A percentile compares a stretch with the other conserved stretches of the same genome.
These are phyloP conservation scores for Diachasmimorpha longicaudata DNA, from an alignment of 1,140 invertebrate species.

Conservation along the genomic window DNA sequence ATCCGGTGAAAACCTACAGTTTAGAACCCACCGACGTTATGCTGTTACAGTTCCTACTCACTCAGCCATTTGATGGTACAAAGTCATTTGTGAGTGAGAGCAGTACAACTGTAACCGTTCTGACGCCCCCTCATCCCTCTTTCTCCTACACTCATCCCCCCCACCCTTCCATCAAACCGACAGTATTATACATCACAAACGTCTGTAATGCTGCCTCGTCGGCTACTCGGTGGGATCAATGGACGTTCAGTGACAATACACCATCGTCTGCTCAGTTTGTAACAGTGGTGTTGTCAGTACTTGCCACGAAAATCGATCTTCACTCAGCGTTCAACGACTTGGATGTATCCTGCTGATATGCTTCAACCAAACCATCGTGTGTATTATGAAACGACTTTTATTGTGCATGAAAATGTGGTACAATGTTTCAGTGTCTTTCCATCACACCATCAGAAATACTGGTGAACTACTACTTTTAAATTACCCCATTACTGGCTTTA, in stretches of 20 bases:
- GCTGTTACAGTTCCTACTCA: not conserved
- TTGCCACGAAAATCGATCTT: not conserved
- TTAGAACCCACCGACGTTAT: not conserved
- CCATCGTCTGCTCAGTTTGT: conserved; percentile 1
- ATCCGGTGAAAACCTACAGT: conserved; percentile 3
- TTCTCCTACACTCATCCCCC: too few species aligned
- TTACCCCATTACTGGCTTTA: conserved; percentile 25
- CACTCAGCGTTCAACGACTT: not conserved
- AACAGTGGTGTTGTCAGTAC: not conserved
- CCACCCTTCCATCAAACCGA: not conserved
- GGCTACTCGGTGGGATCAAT: conserved; percentile 30
- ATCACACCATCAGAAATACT: not conserved
- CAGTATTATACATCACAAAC: not conserved
- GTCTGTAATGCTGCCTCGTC: conserved; percentile 4
- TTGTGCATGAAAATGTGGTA: not conserved
- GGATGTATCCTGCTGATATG: not conserved
- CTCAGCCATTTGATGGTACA: conserved; percentile 8
- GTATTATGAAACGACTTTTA: not conserved
- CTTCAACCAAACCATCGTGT: not conserved
- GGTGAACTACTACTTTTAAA: conserved; percentile 12
- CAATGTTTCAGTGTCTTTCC: not conserved
- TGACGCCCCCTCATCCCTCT: not conserved
- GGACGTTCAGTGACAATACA: conserved; percentile 27
- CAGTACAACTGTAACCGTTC: not conserved
- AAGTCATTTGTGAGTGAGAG: not conserved